These are phyloP conservation scores for Tipula lateralis DNA, from an alignment of 2,888 invertebrate species.

Conservation along the genomic window DNA sequence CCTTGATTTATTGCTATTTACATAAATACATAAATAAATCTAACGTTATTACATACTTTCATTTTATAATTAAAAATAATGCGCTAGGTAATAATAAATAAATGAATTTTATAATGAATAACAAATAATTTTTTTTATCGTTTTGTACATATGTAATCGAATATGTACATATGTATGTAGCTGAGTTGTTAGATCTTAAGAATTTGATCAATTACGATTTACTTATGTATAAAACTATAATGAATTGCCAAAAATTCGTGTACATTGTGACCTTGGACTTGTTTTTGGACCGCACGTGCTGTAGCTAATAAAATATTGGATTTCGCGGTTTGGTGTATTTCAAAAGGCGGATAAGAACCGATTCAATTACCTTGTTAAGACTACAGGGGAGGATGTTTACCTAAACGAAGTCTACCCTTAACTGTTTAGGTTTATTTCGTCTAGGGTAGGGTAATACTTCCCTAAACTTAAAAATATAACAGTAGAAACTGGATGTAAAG, in stretches of 20 bases:
- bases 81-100: not conserved
- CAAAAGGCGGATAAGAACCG: too few species aligned
- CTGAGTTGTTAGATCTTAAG: not conserved
- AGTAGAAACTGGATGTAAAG: too few species aligned
- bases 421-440: too few species aligned
- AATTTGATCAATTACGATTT: not conserved
- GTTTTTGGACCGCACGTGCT: not conserved
- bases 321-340: too few species aligned
- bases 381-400: too few species aligned
- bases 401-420: too few species aligned
- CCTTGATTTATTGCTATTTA: not conserved
- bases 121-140: not conserved
- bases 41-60: not conserved
- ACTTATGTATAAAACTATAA: not conserved
- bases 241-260: not conserved
- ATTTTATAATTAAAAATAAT: not conserved
- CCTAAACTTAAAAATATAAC: too few species aligned
- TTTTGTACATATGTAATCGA: not conserved
- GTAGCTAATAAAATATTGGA: too few species aligned
- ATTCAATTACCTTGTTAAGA: too few species aligned
- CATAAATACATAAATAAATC: not conserved
- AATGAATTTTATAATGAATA: not conserved
- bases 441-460: too few species aligned
- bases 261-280: not conserved
- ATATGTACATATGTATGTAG: not conserved